Base-by-base conservation (phyloP, 2,888 invertebrate species). In the Heliconius ethilla region DNA sequence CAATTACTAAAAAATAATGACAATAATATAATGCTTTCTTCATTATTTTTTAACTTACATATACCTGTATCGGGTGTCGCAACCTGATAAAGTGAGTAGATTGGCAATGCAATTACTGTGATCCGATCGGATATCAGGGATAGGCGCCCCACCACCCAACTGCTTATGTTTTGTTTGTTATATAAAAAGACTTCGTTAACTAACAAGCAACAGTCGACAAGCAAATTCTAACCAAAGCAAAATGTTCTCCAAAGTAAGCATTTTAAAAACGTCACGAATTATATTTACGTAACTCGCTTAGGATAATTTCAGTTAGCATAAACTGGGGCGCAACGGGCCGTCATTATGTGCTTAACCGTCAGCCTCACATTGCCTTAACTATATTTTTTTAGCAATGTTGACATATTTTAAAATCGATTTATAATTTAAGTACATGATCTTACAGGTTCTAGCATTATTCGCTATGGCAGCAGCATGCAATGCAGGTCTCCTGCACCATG, bases 201-300 rank as follows among this genome's bases (percentile, higher is more conserved):
- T 89, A 84, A 89, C 87, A 86, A 84, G 87, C 86, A 92, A 87
- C 94, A 94, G 92, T 94, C 90, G 85, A 86, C 87, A 90, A 91
- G 87, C 87, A 88, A 90, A 90, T 91, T 90, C 92, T 89, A 85
- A 89, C 88, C 87, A 89, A 88, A 92, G 90, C 92, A 92, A 91
- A 92, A 94, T 94, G 94, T 92, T 90, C 89, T 90, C 91, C 83
- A 93, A 94, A 93, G 94, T 94, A 93, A 94, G 94, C 80, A 70
- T 69, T 79, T 72, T 76, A 67, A 77, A 75, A 74, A 73, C 59
- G 65, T 78, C 73, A 74, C 73, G 59, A 76, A 33, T 72, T 59
- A 63, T 55, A 2, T 74, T 79, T 74, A 74, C 76, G 73, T 76
- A 76, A 78, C 27, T 29, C n/a, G 73, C 51, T 76, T 75, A 62